A percentile compares a stretch with the other conserved stretches of the same genome.
Conservation (phyloP, 2,113 vertebrate genomes). For the Clarias magur region DNA sequence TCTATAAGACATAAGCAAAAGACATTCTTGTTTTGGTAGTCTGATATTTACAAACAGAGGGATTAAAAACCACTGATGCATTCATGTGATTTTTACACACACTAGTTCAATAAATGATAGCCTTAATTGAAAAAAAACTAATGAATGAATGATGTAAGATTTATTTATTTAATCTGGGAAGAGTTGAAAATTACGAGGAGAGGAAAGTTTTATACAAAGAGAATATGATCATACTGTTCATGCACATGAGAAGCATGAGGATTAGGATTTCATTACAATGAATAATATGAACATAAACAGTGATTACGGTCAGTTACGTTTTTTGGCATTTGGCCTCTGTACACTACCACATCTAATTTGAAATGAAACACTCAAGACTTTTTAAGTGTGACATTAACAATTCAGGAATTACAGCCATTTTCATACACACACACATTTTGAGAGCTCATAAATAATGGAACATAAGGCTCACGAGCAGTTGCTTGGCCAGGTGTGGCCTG, state of each 20-base stretch:
- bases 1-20: conserved; percentile 7
- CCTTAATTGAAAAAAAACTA: conserved; percentile 5
- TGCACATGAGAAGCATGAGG: not conserved
- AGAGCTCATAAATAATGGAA: too few relatives aligned
- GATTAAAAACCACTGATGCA: not conserved
- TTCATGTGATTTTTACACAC: conserved; percentile 22
- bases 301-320: not conserved
- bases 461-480: too few relatives aligned
- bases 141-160: conserved; percentile 5
- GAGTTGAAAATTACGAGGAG: conserved; percentile 1
- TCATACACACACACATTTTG: too few relatives aligned
- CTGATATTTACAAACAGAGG: not conserved
- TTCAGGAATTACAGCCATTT: too few relatives aligned
- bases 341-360: too few relatives aligned
- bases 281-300: not conserved
- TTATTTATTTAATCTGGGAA: conserved; percentile 5
- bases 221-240: not conserved
- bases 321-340: too few relatives aligned
- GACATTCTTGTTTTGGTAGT: not conserved
- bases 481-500: too few relatives aligned
- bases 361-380: too few relatives aligned
- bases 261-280: not conserved
- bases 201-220: not conserved
- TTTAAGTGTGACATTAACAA: too few relatives aligned
- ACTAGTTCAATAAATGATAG: conserved; percentile 9